Evolutionary conservation across 2,888 invertebrate genomes (phyloP), one percentile per base, ranked within the genome.

Genomic region (Octodonta nipae): DNA sequence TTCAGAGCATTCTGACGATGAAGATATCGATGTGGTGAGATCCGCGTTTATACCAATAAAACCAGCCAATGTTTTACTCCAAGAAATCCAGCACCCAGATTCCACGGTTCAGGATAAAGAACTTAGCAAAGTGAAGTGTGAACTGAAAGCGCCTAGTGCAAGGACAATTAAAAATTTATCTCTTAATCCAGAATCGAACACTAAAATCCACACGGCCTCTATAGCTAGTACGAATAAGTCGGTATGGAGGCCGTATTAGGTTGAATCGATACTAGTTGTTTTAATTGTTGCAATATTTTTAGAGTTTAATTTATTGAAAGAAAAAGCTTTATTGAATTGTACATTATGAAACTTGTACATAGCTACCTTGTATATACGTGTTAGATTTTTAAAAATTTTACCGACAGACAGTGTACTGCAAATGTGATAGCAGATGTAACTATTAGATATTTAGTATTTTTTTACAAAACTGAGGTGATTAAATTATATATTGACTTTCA

Each of bases 231-330:
- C 68, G 28, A 70, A 73, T 35, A 79, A 79, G 64, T 71, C 73
- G 8, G 80, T 80, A 16, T 80, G 80, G 80, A 64, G 80, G 50
- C 80, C 80, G 34, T 80, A 80, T 67, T 80, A 67, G 66, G 13
- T n/a, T 13, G 15, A 16, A 13, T 30, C 15, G 27, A 10, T 14
- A 15, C 30, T 25, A 7, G 26, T 17, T 25, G 26, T 33, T 30
- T n/a, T 28, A 13, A 13, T 33, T 34, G 38, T 38, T 41, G 41
- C 41, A 43, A 41, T 41, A 41, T 41, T 40, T n/a, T n/a, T n/a
- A n/a, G n/a, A n/a, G n/a, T n/a, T n/a, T n/a, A n/a, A n/a, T n/a
- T 35, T 34, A 22, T 22, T 22, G 22, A 22, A 22, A 4, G 13
- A 13, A 14, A 39, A 32, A 38, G 30, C 28, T 46, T 43, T 45